Conservation (phyloP, 2,113 vertebrate species). For the Larimichthys crocea region DNA sequence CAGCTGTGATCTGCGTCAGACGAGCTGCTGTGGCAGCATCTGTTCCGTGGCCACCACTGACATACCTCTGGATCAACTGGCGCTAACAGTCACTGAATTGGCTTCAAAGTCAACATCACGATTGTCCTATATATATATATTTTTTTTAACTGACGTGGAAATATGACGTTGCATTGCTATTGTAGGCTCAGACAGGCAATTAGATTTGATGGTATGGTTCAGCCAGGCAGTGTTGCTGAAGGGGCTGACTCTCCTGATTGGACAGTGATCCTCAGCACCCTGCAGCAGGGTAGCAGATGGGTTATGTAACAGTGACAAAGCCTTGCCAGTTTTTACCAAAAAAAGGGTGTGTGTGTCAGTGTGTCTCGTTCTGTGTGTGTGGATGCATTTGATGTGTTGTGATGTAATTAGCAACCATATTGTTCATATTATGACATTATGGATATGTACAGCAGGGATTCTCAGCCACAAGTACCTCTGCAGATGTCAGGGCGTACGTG, state of each 20-base stretch:
- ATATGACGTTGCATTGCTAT: constrained; percentile 9
- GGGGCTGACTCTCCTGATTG: constrained; percentile 27
- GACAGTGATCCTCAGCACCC: constrained; percentile 46
- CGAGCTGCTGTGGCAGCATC: constrained; percentile 75
- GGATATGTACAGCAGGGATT: constrained; percentile 2
- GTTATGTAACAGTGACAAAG: constrained; percentile 70
- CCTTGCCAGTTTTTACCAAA: constrained; percentile 44
- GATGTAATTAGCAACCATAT: constrained; percentile 49
- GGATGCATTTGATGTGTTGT: constrained; percentile 30
- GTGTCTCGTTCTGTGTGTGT: constrained; percentile 9
- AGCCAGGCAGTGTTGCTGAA: not conserved
- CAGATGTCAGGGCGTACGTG: not conserved
- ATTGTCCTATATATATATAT: too few species aligned
- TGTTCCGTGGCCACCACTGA: constrained; percentile 61
- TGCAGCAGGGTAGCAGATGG: constrained; percentile 65
- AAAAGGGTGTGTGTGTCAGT: constrained; percentile 5
- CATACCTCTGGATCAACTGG: constrained; percentile 36
- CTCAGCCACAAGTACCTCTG: not conserved
- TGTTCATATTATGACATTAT: constrained; percentile 27
- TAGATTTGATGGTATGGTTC: constrained; percentile 17
- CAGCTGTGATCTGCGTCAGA: constrained; percentile 78
- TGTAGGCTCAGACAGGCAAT: constrained; percentile 18
- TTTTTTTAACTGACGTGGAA: constrained; percentile 14
- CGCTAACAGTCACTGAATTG: constrained; percentile 21
- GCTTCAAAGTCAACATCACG: constrained; percentile 42